Base-by-base conservation (phyloP, 2,113 vertebrate genomes). In the Seriola dumerili region DNA sequence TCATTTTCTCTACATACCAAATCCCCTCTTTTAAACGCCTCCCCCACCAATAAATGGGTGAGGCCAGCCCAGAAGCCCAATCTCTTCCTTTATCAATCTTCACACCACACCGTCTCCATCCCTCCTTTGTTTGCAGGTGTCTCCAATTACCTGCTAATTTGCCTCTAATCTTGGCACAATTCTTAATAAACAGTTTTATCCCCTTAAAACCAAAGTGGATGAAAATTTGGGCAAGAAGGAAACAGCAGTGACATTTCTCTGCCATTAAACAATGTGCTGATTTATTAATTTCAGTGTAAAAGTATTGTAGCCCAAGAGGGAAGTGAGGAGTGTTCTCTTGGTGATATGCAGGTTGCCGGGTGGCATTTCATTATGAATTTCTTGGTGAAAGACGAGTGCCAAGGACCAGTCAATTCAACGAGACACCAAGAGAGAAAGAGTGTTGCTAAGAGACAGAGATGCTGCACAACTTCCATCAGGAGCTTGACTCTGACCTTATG, bases 371-470 rank as follows among this genome's bases (percentile, higher is more conserved):
- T 98, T 97, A 96, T 97, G 96, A 96, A 96, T 95, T 94, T 96
- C 95, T 95, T 95, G 95, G 94, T 97, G 97, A 97, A 97, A 97
- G 96, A 98, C 96, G 97, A 98, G 97, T 96, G 96, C 96, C 96
- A 96, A 96, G 96, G 96, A 97, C 96, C 96, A 97, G 96, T 97
- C 96, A 96, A 96, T 97, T 96, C 96, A 96, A 95, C 94, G 95
- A 93, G 93, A 92, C 96, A 96, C 96, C 96, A 96, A 96, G 95
- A 96, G 97, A 95, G 95, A 96, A 96, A 93, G 96, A 95, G 96
- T 96, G 98, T 99, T 99, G 98, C 98, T 99, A 99, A 97, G 98
- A 97, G 97, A 99, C 98, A 91, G 96, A 94, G 97, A 98, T 97
- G 97, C 96, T 96, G 97, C 94, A 95, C 94, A 98, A 98, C 97